Conservation (phyloP, 37 sponge, comb jelly and placozoan species). For the Spongilla lacustris region DNA sequence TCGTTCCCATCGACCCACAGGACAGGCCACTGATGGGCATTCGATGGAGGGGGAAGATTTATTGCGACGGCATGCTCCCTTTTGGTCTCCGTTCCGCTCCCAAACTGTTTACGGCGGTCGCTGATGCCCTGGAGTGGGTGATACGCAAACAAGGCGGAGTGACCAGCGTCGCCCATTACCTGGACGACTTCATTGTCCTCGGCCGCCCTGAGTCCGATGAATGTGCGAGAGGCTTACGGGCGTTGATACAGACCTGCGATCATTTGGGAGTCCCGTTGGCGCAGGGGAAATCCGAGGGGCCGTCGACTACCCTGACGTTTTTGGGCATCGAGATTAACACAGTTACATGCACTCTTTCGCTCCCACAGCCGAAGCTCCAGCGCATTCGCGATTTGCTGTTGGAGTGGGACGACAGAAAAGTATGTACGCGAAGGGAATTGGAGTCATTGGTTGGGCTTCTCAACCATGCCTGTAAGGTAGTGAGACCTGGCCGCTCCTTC, state of each 20-base stretch:
- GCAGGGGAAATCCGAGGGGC: constrained; percentile 6
- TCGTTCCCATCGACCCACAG: constrained; percentile 7
- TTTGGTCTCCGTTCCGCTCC: constrained; percentile 22
- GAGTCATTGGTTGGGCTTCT: constrained; percentile 1
- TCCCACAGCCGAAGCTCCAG: constrained; percentile 5
- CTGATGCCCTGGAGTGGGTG: constrained; percentile 14
- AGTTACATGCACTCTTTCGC: background rate
- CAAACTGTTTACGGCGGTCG: background rate
- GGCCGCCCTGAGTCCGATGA: constrained; percentile 11
- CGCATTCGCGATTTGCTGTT: background rate
- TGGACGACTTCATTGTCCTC: constrained; percentile 14
- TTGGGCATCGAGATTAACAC: constrained; percentile 18
- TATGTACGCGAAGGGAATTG: background rate
- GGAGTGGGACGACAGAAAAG: background rate
- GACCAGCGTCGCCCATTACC: background rate
- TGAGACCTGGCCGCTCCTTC: constrained; percentile 16
- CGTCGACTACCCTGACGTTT: constrained; percentile 6
- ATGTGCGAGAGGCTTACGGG: background rate
- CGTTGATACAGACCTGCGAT: background rate
- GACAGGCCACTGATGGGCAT: constrained; percentile 3
- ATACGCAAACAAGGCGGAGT: background rate
- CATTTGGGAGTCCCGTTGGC: constrained; percentile 9
- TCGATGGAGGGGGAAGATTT: constrained; percentile 11
- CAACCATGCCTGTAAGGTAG: background rate
- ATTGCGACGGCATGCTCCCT: background rate